Evolutionary conservation across 2,797 vertebrate genomes (phyloP).

Genomic region (Halcyon smyrnensis): DNA sequence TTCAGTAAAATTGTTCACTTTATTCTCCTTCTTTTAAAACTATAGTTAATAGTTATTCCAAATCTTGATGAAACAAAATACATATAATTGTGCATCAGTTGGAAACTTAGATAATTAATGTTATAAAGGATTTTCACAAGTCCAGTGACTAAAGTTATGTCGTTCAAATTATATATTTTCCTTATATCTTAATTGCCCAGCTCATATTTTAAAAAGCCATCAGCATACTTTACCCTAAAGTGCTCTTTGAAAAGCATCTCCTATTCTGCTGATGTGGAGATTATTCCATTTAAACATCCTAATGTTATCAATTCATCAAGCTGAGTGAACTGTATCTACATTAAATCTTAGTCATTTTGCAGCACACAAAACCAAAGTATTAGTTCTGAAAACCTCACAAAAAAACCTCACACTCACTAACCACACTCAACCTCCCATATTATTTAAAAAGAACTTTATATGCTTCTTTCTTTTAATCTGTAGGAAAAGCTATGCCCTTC

Average conservation of each 20-base stretch:
- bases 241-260: neutral
- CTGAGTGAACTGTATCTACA: neutral
- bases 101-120: neutral
- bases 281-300: neutral
- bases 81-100: neutral
- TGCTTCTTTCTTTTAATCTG: neutral
- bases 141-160: neutral
- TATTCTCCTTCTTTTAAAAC: neutral
- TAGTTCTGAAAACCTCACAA: neutral
- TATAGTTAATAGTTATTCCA: neutral
- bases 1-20: neutral
- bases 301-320: neutral
- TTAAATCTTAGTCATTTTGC: neutral
- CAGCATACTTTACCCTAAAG: neutral
- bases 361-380: neutral
- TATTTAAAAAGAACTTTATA: neutral
- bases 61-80: neutral
- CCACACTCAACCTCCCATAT: neutral
- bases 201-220: neutral
- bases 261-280: neutral
- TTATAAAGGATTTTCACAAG: neutral
- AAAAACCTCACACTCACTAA: too few relatives aligned
- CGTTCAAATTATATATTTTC: neutral
- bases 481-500: neutral
- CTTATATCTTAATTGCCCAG: neutral